A percentile compares a stretch with the other conserved stretches of the same genome.
Evolutionary conservation across 2,888 invertebrate species (phyloP).

Genomic region (Clunio marinus): DNA sequence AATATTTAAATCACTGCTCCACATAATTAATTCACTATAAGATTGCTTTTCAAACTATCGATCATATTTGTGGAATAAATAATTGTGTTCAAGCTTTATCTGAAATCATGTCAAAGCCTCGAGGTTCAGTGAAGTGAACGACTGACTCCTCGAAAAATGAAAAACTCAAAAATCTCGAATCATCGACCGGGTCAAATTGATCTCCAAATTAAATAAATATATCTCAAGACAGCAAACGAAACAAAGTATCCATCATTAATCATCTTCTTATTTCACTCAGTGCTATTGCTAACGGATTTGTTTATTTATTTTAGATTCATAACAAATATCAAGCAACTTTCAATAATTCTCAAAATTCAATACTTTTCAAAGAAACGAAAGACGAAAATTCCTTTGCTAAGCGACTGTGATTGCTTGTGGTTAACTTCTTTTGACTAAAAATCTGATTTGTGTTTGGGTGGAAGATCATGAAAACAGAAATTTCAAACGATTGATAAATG

Average conservation of each 20-base stretch:
- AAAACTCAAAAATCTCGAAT: too few relatives aligned
- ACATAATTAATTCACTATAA: neutral
- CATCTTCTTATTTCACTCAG: neutral
- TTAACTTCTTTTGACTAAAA: too few relatives aligned
- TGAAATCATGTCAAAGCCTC: neutral
- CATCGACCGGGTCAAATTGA: slow-evolving; percentile 1
- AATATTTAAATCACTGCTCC: too few relatives aligned
- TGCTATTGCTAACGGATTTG: slow-evolving; percentile 13
- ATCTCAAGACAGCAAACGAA: slow-evolving; percentile 3
- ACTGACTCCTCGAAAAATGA: neutral
- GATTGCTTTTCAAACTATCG: neutral
- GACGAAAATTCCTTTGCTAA: neutral
- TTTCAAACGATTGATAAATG: slow-evolving; percentile 22
- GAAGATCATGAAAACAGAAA: neutral
- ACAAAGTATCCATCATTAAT: slow-evolving; percentile 2
- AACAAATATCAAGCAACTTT: slow-evolving; percentile 1
- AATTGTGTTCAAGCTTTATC: neutral
- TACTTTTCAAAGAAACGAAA: neutral
- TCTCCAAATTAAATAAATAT: slow-evolving; percentile 21
- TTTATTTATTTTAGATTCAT: slow-evolving; percentile 14
- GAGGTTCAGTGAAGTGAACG: too few relatives aligned
- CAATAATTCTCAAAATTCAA: neutral
- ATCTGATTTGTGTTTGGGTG: neutral
- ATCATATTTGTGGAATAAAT: neutral
- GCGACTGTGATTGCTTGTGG: too few relatives aligned